A percentile compares a stretch with the other conserved stretches of the same genome.
These are phyloP conservation scores for Ptilonorhynchus violaceus DNA, from an alignment of 2,113 vertebrate species.

Conservation along the genomic window DNA sequence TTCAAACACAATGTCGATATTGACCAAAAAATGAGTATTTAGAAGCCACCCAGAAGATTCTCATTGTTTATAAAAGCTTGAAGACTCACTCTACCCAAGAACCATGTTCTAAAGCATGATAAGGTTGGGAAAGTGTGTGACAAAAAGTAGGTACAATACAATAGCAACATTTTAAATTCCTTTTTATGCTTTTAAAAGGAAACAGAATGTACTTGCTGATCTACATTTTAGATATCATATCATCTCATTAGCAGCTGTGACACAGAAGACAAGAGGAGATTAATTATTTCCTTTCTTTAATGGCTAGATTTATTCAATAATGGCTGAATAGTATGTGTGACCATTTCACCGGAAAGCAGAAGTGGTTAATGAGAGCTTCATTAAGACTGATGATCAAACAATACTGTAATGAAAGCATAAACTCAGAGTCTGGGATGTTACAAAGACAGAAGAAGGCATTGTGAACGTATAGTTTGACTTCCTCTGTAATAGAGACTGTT, in stretches of 20 bases:
- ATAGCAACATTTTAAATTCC: neutral
- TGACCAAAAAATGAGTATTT: neutral
- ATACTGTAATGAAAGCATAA: slow-evolving; percentile 13
- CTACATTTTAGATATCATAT: neutral
- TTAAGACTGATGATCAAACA: slow-evolving; percentile 37
- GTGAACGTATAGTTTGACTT: neutral
- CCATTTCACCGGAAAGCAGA: slow-evolving; percentile 15
- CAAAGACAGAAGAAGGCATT: neutral
- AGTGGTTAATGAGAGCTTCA: slow-evolving; percentile 36
- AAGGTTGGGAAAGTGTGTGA: neutral
- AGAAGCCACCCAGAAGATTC: neutral
- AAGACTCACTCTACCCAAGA: neutral
- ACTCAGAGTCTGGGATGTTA: neutral
- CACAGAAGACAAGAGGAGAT: neutral
- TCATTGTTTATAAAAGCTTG: neutral
- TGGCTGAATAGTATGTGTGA: neutral
- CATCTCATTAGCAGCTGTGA: neutral
- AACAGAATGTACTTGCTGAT: neutral
- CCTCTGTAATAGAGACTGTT: neutral
- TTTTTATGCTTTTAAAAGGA: neutral
- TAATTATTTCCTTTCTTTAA: slow-evolving; percentile 41
- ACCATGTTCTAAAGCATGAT: neutral
- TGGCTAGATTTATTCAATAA: neutral
- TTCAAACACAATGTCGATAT: neutral
- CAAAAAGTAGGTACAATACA: neutral